phyloP scores from a whole-genome alignment of 2,797 vertebrate species.

The Tauraco hartlaubi region DNA sequence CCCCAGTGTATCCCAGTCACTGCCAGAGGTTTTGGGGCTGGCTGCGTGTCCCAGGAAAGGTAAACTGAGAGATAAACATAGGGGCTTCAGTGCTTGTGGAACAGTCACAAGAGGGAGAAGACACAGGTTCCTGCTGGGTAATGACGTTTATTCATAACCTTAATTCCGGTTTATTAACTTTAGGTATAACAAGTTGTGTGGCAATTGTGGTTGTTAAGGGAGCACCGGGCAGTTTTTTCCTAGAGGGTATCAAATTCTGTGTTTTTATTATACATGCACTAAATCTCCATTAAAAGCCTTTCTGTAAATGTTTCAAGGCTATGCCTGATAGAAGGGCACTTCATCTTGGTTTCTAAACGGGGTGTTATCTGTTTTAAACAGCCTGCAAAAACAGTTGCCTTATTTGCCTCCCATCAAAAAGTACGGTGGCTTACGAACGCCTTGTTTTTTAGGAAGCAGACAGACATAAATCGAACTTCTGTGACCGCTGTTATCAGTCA shows the following conservation, averaged over 20 bases:
- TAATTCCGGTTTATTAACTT: slow-evolving; percentile 21
- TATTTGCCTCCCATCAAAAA: slow-evolving; percentile 6
- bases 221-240: background rate
- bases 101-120: background rate
- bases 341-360: slow-evolving; percentile 6
- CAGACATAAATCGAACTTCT: background rate
- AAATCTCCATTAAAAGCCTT: slow-evolving; percentile 38
- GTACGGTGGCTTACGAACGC: fast-evolving
- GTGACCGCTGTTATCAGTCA: background rate
- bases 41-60: background rate
- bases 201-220: background rate
- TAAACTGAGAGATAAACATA: background rate
- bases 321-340: slow-evolving; percentile 40
- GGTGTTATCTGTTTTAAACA: slow-evolving; percentile 43
- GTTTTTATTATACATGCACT: background rate
- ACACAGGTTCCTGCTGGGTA: background rate
- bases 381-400: background rate
- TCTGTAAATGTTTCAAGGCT: slow-evolving; percentile 37
- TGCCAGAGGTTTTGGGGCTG: background rate
- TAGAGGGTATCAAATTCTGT: slow-evolving; percentile 8
- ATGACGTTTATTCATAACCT: slow-evolving; percentile 9
- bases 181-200: background rate
- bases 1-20: background rate
- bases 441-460: background rate
- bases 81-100: background rate